Base-by-base conservation (phyloP, 2,797 vertebrate species). In the Percopsis omiscomaycus region DNA sequence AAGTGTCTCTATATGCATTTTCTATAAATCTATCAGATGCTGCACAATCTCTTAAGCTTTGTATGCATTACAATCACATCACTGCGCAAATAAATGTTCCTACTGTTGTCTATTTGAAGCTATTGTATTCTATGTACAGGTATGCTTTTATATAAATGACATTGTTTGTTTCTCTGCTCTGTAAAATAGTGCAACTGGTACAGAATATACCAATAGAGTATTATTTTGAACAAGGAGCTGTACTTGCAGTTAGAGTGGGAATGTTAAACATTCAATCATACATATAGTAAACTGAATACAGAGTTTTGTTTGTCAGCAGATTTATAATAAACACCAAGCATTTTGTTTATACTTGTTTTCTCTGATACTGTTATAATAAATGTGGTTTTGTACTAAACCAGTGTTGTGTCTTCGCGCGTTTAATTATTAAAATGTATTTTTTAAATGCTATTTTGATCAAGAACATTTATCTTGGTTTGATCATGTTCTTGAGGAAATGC, bases 341-440 rank as follows among this genome's bases (percentile, higher is more conserved):
- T 67, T 61, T 66, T 48, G 28, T 73, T 69, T 73, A 76, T 77
- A 74, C 72, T 70, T 84, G 87, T 52, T 90, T 88, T 79, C 80
- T 83, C 84, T 84, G 86, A 86, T 86, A 80, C 69, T 90, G 84
- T 87, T 79, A 85, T 79, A 89, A 86, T 90, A 91, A 89, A 91
- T 63, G 54, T 86, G 79, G 77, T 89, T 90, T 91, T 91, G 76
- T 88, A 89, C 62, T 77, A 76, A 66, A 84, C 13, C 52, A 13
- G 45, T 53, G 28, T 66, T 60, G 30, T 22, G 8, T 3, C 3
- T 57, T 57, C 16, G 37, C 30, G 22, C 30, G 15, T 37, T 32
- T 13, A 15, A 15, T 13, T n/a, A 15, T 30, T 22, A 5, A 42
- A 42, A 42, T 42, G 37, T 10, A 42, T 2, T 6, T 42, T 42